Percentiles rank a stretch among this genome's conserved stretches.
These are phyloP conservation scores for Arion vulgaris DNA, from an alignment of 1,140 invertebrate species.

Conservation along the genomic window DNA sequence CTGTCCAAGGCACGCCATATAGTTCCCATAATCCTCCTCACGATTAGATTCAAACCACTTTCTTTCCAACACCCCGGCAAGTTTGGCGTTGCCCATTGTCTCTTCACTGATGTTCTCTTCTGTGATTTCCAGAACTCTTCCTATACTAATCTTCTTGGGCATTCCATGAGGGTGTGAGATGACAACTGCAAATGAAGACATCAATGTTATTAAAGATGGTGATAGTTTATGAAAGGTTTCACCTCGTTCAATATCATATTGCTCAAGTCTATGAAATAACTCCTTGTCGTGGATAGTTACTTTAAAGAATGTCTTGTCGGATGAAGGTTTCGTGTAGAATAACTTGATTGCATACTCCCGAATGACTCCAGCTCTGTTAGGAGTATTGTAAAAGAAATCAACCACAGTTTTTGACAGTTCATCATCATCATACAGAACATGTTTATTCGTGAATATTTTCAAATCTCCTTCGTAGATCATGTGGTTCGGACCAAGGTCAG, in stretches of 20 bases:
- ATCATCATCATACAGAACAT: conserved; percentile 28
- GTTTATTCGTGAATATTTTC: conserved; percentile 34
- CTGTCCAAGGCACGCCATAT: conserved; percentile 1
- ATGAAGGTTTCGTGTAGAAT: conserved; percentile 12
- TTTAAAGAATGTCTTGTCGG: conserved; percentile 24
- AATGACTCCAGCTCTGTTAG: conserved; percentile 19
- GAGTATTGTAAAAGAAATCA: conserved; percentile 27
- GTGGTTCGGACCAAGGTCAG: conserved; percentile 4
- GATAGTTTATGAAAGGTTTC: background rate
- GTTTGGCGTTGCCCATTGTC: conserved; percentile 18
- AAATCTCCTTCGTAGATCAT: conserved; percentile 9
- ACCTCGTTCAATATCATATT: background rate
- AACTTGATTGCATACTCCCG: conserved; percentile 14
- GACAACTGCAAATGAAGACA: conserved; percentile 17
- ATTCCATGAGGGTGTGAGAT: conserved; percentile 30
- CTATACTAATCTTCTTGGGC: conserved; percentile 34
- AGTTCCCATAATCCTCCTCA: conserved; percentile 15
- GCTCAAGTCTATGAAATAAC: conserved; percentile 1
- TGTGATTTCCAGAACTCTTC: background rate
- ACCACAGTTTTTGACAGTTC: conserved; percentile 8
- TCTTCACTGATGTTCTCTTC: conserved; percentile 30
- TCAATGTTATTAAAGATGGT: background rate
- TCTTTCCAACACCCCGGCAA: background rate
- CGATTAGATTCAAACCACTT: conserved; percentile 14
- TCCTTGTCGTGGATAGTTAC: conserved; percentile 28